Base-by-base conservation (phyloP, 2,113 vertebrate genomes). In the Lasiurus cinereus region DNA sequence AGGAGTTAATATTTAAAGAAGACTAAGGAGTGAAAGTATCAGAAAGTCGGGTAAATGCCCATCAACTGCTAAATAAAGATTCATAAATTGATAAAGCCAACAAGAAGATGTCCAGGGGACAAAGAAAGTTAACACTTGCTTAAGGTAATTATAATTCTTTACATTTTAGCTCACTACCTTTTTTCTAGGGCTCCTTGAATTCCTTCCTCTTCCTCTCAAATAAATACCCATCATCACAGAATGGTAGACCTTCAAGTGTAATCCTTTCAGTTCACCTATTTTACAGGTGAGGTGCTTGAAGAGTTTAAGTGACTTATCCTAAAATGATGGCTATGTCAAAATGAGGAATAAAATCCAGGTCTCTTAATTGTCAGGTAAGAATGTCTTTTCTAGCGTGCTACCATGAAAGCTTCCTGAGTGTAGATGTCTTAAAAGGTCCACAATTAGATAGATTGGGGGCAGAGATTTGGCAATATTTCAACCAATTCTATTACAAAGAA, bases 341-440 rank as follows among this genome's bases (percentile, higher is more conserved):
- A 33, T 39, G 10, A 36, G 39, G 9, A 27, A 43, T 31, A 77
- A 67, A 70, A 54, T 59, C 59, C 15, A 88, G 19, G 31, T 59
- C 21, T 77, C 6, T 29, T 83, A 66, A 59, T 79, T 66, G 46
- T 54, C 59, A 52, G n/a, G 4, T 50, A 33, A 83, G 3, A 69
- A 8, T 18, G 3, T 11, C 0, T 69, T 86, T 54, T 73, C 62
- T 74, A 74, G 54, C 3, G 9, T 7, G 83, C 48, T 43, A 66
- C 9, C 74, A 12, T 56, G 54, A 64, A 91, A 94, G 2, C 15
- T 85, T 67, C 15, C 29, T 80, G 8, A 85, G 15, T 18, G 18
- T 50, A 70, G 78, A 54, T 73, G 77, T 93, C 72, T 94, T 90
- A 48, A 76, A 66, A 73, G 14, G 11, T 31, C 76, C 78, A 73